phyloP scores from a whole-genome alignment of 2,113 vertebrate genomes.

The Ceyx melanurus region DNA sequence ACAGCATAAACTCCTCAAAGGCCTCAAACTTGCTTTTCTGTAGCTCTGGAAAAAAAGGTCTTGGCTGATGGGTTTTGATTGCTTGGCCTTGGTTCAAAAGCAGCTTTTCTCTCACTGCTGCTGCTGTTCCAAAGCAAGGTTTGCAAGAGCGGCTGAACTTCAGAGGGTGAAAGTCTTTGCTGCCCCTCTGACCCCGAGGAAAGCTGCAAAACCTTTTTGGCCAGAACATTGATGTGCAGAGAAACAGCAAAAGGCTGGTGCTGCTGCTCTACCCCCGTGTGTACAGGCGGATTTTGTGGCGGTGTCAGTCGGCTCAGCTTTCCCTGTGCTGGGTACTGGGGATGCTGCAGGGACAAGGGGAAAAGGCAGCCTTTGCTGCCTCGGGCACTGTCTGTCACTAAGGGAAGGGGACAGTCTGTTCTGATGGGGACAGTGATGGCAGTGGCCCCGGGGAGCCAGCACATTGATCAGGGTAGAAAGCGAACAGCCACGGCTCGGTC shows the following conservation, averaged over 20 bases:
- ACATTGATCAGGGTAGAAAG: neutral
- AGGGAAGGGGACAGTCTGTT: neutral
- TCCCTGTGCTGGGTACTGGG: accelerated
- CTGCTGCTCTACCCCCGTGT: accelerated
- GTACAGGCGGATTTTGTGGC: accelerated
- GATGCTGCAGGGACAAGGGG: neutral
- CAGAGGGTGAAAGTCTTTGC: neutral
- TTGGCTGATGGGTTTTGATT: neutral
- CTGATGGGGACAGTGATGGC: neutral
- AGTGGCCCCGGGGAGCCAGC: neutral
- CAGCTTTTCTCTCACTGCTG: neutral
- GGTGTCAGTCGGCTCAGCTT: accelerated
- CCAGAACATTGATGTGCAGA: neutral
- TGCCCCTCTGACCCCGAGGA: neutral
- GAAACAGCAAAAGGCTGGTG: neutral
- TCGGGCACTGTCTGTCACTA: neutral
- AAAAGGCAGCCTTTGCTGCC: neutral
- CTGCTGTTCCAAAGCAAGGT: neutral
- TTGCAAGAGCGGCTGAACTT: neutral
- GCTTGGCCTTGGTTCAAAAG: neutral
- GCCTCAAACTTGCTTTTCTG: neutral
- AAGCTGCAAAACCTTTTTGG: neutral
- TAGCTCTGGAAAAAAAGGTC: neutral
- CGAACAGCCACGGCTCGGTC: accelerated
- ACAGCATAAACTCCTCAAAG: neutral